phyloP scores from a whole-genome alignment of 2,113 vertebrate genomes.

The Grammomys surdaster region DNA sequence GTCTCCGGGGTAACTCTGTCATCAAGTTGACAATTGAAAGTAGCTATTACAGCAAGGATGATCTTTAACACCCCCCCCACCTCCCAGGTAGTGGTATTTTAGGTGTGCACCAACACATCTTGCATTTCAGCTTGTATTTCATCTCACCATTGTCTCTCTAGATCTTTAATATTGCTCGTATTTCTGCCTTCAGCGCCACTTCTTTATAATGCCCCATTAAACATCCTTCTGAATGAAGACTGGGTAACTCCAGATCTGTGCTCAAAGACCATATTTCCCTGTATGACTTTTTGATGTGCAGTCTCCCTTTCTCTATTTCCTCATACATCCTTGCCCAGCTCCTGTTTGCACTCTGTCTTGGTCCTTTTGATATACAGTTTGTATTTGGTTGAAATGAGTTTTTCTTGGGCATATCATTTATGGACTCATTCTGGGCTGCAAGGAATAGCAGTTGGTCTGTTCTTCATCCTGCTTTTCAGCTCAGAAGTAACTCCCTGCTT shows the following conservation, averaged over 20 bases:
- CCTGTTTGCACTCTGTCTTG: neutral
- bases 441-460: neutral
- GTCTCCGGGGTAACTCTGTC: neutral
- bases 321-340: neutral
- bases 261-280: neutral
- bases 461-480: neutral
- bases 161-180: neutral
- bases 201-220: neutral
- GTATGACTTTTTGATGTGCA: neutral
- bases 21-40: neutral
- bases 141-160: neutral
- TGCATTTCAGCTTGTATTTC: neutral
- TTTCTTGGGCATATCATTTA: neutral
- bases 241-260: neutral
- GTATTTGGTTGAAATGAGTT: neutral
- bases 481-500: neutral
- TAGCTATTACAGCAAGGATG: neutral
- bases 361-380: neutral
- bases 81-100: neutral
- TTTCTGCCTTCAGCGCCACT: neutral
- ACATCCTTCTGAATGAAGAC: neutral
- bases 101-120: neutral
- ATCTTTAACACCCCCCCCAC: neutral
- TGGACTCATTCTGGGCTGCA: neutral
- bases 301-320: neutral